These are phyloP conservation scores for Psephotus haematonotus DNA, from an alignment of 2,113 vertebrate species.

Conservation along the genomic window DNA sequence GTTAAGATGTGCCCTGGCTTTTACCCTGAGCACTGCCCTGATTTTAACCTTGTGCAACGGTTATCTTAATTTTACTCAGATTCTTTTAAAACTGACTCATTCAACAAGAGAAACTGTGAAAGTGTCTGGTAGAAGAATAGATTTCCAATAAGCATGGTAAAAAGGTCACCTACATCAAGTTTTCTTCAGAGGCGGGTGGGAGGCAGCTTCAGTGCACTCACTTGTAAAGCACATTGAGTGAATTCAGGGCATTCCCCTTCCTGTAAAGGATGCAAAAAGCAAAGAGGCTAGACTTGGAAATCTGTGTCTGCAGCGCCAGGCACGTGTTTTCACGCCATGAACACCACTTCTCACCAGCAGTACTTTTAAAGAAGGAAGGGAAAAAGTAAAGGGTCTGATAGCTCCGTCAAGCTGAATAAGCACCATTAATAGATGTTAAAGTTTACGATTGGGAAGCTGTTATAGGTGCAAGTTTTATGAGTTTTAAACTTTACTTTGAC, in stretches of 20 bases:
- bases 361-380: background rate
- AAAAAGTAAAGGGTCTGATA: background rate
- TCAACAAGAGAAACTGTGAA: constrained; percentile 32
- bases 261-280: background rate
- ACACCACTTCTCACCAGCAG: background rate
- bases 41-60: constrained; percentile 64
- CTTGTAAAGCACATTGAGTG: background rate
- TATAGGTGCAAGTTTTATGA: constrained; percentile 21
- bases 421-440: background rate
- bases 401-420: background rate
- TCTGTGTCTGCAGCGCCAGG: rapidly evolving
- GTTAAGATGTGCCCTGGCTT: constrained; percentile 42
- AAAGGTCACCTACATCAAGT: constrained; percentile 54
- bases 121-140: background rate
- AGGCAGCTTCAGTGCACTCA: background rate
- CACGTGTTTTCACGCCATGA: rapidly evolving
- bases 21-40: constrained; percentile 58
- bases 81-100: constrained; percentile 68
- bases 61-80: constrained; percentile 69
- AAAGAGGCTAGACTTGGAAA: background rate
- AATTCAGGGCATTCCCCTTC: background rate
- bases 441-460: constrained; percentile 5
- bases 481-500: constrained; percentile 60
- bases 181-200: background rate
- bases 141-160: constrained; percentile 52